Evolutionary conservation across 2,888 invertebrate species (phyloP), one percentile per base, ranked within the genome.

Genomic region (Eristalinus aeneus): DNA sequence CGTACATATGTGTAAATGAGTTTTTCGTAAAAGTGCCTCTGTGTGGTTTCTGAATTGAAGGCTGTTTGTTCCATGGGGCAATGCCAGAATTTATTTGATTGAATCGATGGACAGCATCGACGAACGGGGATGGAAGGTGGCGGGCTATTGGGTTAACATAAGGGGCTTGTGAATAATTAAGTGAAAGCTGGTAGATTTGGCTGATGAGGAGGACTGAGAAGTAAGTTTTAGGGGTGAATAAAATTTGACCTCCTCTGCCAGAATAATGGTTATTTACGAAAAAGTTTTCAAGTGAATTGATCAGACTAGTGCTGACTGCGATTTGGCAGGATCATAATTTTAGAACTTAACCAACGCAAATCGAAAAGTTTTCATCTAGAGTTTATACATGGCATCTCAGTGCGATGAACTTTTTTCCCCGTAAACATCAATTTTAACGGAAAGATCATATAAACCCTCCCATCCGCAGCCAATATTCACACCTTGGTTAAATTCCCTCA

Each of bases 391-490:
- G 27, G 27, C 27, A 27, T 27, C 27, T 27, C 27, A n/a, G n/a
- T n/a, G n/a, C n/a, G n/a, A 27, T 27, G 5, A 3, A 46, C 46
- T 46, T 16, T 46, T 16, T 8, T 16, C 46, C 1, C n/a, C 4
- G 8, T 16, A 46, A 46, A 46, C n/a, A 4, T n/a, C 39, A 12
- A 39, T 46, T 46, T 8, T 46, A 46, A 46, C 8, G 46, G 46
- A 46, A 46, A n/a, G 27, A 8, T 8, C 46, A 46, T 46, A 46
- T 16, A n/a, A n/a, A 12, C 56, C 23, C 22, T 16, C 16, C 23
- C 12, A 8, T 23, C 12, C 0, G 10, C 27, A 72, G 65, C 20
- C 20, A 23, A 68, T 65, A 23, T 78, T 64, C 64, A 72, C 75
- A 77, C 61, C 22, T 64, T 65, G 53, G 10, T 39, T 31, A 20